Conservation (phyloP, 2,888 invertebrate genomes). For the Pemphredon lugubris region DNA sequence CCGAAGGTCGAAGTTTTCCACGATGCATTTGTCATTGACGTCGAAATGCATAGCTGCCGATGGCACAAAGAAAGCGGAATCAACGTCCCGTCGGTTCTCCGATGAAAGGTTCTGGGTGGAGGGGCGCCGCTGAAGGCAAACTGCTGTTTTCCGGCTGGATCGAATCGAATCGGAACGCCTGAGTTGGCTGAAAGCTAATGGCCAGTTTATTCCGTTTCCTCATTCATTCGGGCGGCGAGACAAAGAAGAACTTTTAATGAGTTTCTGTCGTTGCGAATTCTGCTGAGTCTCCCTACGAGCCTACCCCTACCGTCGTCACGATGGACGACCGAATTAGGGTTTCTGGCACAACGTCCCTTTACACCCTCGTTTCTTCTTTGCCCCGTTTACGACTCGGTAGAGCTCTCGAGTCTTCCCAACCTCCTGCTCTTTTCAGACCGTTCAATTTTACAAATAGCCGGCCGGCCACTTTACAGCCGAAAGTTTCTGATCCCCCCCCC, state of each 20-base stretch:
- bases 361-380: background rate
- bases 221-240: conserved; percentile 9
- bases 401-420: too few relatives aligned
- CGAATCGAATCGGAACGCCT: conserved; percentile 33
- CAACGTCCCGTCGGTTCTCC: background rate
- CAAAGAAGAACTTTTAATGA: conserved; percentile 40
- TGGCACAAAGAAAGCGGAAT: conserved; percentile 1
- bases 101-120: background rate
- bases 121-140: conserved; percentile 22
- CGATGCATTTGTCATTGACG: background rate
- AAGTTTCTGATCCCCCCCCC: too few relatives aligned
- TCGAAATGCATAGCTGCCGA: background rate
- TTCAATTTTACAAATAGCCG: too few relatives aligned
- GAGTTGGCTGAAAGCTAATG: conserved; percentile 42
- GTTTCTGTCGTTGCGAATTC: conserved; percentile 24
- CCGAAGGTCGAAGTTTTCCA: background rate
- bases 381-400: too few relatives aligned
- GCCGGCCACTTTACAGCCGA: too few relatives aligned
- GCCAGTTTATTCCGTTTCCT: conserved; percentile 43
- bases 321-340: conserved; percentile 10
- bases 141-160: conserved; percentile 24
- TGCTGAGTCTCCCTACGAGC: background rate
- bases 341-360: conserved; percentile 9
- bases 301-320: background rate
- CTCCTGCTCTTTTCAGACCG: background rate